Percentiles rank a stretch among this genome's conserved stretches.
These are phyloP conservation scores for Melinaea menophilus DNA, from an alignment of 2,888 invertebrate species.

Conservation along the genomic window DNA sequence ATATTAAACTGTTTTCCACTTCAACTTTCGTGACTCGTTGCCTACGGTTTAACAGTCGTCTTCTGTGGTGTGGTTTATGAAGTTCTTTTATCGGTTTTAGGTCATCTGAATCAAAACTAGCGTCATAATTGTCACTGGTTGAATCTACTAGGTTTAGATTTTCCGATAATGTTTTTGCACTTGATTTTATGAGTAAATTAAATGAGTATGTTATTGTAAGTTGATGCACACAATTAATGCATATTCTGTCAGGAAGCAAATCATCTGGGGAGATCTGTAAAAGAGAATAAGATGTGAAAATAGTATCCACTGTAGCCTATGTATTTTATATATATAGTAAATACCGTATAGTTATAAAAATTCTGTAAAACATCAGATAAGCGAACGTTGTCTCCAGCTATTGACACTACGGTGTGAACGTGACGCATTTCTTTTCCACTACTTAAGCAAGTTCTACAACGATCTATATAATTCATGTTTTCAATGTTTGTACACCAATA, in stretches of 20 bases:
- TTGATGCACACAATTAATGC: constrained; percentile 67
- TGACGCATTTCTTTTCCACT: constrained; percentile 60
- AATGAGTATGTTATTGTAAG: constrained; percentile 70
- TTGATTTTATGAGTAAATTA: constrained; percentile 64
- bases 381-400: constrained; percentile 55
- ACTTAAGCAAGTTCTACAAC: constrained; percentile 64
- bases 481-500: background rate
- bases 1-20: constrained; percentile 42
- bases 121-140: constrained; percentile 50
- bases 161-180: constrained; percentile 50
- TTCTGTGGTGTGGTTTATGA: constrained; percentile 34
- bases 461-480: constrained; percentile 54
- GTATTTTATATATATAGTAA: too few relatives aligned
- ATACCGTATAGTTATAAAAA: constrained; percentile 66
- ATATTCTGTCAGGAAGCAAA: constrained; percentile 56
- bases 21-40: constrained; percentile 34
- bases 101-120: constrained; percentile 50
- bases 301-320: background rate
- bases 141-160: constrained; percentile 40
- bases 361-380: constrained; percentile 60
- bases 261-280: constrained; percentile 51
- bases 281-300: background rate
- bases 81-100: constrained; percentile 36
- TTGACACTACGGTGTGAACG: constrained; percentile 51
- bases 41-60: constrained; percentile 34